Evolutionary conservation across 2,888 invertebrate genomes (phyloP), one percentile per base, ranked within the genome.

Genomic region (Andrena dorsata): DNA sequence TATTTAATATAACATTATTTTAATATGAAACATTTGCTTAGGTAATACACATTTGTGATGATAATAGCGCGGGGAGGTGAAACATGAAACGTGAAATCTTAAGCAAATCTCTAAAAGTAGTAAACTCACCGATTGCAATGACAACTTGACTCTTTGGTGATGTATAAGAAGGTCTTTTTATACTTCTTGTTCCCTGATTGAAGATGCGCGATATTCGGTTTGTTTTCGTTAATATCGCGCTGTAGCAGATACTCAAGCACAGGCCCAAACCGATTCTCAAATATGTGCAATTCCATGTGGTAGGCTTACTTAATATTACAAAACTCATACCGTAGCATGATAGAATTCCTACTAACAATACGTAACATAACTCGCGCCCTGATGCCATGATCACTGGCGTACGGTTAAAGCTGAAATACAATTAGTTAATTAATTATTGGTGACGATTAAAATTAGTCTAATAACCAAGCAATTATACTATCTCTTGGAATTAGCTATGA

Each of bases 381-480:
- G 97, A 97, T 1, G 97, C 97, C 95, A 97, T 97, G 81, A 97
- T 97, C 49, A 97, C 95, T 0, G 97, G 97, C 0, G 97, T 97
- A 65, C 94, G 94, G 86, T 94, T 94, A 87, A 91, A 94, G 77
- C 94, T 94, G 86, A 13, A 65, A 61, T 20, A 35, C 0, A 61
- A 51, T 47, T 8, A 65, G 16, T 13, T 7, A 26, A 32, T 49
- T 28, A 1, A 8, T n/a, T 2, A 23, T 8, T 53, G 6, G 13
- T 13, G 10, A 47, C 20, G 2, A 6, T n/a, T 3, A 6, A 56
- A 5, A 16, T 63, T 28, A 26, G 1, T 20, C 16, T 10, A 63
- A 2, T 10, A 13, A 23, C 23, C 20, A 41, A 41, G 41, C 16
- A 5, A 16, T 41, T 41, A 5, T 41, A 41, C 16, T 41, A 41